Evolutionary conservation across 2,888 invertebrate genomes (phyloP).

Genomic region (Mythimna pallens): DNA sequence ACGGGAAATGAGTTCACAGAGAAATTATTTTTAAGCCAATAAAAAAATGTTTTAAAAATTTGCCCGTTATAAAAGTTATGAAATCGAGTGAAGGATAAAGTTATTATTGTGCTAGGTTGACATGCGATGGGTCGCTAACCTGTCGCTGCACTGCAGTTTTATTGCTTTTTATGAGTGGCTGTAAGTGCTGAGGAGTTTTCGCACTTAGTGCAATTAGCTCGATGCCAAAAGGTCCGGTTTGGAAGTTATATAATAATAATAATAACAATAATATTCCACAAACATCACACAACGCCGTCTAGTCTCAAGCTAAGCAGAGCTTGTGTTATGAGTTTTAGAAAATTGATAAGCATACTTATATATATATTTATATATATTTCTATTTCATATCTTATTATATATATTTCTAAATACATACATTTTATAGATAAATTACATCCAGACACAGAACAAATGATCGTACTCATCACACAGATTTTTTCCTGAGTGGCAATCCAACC

Average conservation of each 20-base stretch:
- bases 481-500: too few species aligned
- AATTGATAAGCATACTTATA: too few species aligned
- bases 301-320: too few species aligned
- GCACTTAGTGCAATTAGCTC: neutral
- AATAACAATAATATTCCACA: too few species aligned
- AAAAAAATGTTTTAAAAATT: neutral
- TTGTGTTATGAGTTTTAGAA: too few species aligned
- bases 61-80: slow-evolving; percentile 20
- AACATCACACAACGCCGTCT: too few species aligned
- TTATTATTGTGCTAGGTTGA: slow-evolving; percentile 28
- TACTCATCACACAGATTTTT: too few species aligned
- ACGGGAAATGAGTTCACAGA: neutral
- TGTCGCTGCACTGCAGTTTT: slow-evolving; percentile 14
- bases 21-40: neutral
- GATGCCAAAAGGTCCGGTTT: neutral
- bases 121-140: slow-evolving; percentile 52
- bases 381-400: too few species aligned
- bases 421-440: too few species aligned
- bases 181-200: slow-evolving; percentile 13
- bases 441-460: too few species aligned
- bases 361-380: too few species aligned
- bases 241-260: neutral
- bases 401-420: too few species aligned
- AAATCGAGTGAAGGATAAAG: slow-evolving; percentile 29
- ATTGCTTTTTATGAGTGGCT: slow-evolving; percentile 20